Percentiles rank a stretch among this genome's conserved stretches.
Conservation (phyloP, 1,140 invertebrate species). For the Rhyacophila brunnea region DNA sequence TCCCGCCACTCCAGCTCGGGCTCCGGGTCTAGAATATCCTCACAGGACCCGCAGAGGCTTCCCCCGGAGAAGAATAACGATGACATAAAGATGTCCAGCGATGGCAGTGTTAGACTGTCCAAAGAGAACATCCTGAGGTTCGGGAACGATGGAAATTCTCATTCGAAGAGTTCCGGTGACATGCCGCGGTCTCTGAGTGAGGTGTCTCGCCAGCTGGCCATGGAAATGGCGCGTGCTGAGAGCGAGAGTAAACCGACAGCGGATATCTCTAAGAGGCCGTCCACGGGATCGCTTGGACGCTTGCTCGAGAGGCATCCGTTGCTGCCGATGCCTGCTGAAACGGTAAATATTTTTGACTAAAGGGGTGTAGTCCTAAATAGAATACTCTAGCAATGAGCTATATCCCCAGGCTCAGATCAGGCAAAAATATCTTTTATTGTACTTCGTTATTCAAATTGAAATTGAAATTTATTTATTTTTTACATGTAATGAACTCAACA, state of each 20-base stretch:
- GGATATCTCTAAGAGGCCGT: slow-evolving; percentile 26
- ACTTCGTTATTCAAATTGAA: too few species aligned
- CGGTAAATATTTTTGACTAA: slow-evolving; percentile 20
- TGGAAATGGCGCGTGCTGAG: slow-evolving; percentile 14
- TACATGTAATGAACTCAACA: too few species aligned
- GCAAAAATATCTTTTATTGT: too few species aligned
- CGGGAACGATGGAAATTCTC: slow-evolving; percentile 27
- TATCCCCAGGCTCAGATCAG: too few species aligned
- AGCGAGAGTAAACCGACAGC: slow-evolving; percentile 9
- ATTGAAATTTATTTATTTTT: too few species aligned
- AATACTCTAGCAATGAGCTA: too few species aligned
- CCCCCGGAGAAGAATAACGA: background rate
- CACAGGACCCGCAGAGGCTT: background rate
- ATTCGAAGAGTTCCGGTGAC: slow-evolving; percentile 17
- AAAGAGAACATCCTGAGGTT: slow-evolving; percentile 32
- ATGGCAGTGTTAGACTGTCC: slow-evolving; percentile 16
- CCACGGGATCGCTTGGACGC: slow-evolving; percentile 23
- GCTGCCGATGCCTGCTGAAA: slow-evolving; percentile 29
- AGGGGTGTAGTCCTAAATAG: too few species aligned
- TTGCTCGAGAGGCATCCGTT: slow-evolving; percentile 32
- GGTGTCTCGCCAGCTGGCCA: slow-evolving; percentile 10
- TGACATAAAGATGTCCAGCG: slow-evolving; percentile 9
- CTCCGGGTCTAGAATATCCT: slow-evolving; percentile 23
- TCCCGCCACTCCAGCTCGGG: slow-evolving; percentile 26
- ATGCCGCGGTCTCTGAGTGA: slow-evolving; percentile 25